Percentiles rank a stretch among this genome's conserved stretches.
These are phyloP conservation scores for Odontomyia ornata DNA, from an alignment of 2,888 invertebrate species.

Conservation along the genomic window DNA sequence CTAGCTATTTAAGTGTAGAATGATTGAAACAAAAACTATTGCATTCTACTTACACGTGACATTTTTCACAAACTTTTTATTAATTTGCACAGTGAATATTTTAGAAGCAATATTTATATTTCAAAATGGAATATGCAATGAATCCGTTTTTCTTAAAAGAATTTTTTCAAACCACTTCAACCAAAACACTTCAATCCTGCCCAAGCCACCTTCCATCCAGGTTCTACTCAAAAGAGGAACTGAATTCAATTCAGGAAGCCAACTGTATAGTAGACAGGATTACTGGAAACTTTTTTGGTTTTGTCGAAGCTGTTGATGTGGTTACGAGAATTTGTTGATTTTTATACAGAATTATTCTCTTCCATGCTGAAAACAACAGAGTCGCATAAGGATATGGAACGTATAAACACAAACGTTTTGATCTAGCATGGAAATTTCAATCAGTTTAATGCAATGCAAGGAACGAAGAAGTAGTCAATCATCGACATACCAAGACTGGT, in stretches of 20 bases:
- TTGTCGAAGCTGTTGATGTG: conserved; percentile 48
- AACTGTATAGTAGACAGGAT: neutral
- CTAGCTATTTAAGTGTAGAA: neutral
- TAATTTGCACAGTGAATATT: too few relatives aligned
- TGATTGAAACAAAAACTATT: neutral
- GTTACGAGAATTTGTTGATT: conserved; percentile 50
- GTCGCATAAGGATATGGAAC: too few relatives aligned
- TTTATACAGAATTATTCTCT: conserved; percentile 24
- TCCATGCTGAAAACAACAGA: neutral
- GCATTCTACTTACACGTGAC: conserved; percentile 52
- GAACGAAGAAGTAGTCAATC: too few relatives aligned
- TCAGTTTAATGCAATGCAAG: too few relatives aligned
- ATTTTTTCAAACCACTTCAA: neutral
- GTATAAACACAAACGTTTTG: too few relatives aligned
- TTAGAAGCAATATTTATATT: neutral
- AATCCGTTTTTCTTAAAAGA: neutral
- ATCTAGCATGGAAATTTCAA: too few relatives aligned
- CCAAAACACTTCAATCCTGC: conserved; percentile 13
- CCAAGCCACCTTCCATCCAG: conserved; percentile 31
- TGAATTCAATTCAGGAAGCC: conserved; percentile 43
- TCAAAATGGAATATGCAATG: too few relatives aligned
- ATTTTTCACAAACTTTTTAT: conserved; percentile 42
- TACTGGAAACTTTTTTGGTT: conserved; percentile 16
- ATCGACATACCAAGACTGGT: too few relatives aligned
- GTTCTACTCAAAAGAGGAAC: conserved; percentile 50